Base-by-base conservation (phyloP, 1,140 invertebrate genomes). In the Drosophila murphyi region DNA sequence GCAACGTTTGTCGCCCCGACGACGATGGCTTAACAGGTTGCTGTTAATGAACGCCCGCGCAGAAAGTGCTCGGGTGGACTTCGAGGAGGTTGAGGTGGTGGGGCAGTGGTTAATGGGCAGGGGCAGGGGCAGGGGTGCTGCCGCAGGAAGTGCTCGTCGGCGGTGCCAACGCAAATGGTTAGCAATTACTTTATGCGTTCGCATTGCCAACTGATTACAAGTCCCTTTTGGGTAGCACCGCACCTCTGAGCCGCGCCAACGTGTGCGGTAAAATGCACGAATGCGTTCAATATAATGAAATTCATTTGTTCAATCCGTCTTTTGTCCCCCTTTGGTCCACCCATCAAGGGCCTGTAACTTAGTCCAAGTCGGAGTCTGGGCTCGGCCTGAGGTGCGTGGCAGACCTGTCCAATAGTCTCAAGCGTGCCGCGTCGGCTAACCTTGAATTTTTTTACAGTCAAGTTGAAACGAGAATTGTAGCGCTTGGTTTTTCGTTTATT, bases 281-380 rank as follows among this genome's bases (percentile, higher is more conserved):
- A 88, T 88, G 83, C 85, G 80, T 88, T 89, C 83, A 83, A 88
- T 88, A 88, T 88, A 88, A 88, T 88, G 83, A 88, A 88, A 88
- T 88, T 88, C 83, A 88, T 88, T 88, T 88, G 83, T 83, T 77
- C 72, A 54, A 70, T 78, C 64, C 69, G 61, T 69, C 73, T 70
- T 59, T 57, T 20, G 12, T 35, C 28, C 65, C 7, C 29, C 47
- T 20, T 20, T 20, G 20, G 20, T 20, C 39, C 48, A 43, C 47
- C 35, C 52, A 2, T 28, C 41, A 61, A 70, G 59, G 67, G 60
- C 48, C 41, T 60, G 35, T 31, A 59, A 59, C 43, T 35, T 35
- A 32, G 43, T 60, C 43, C 12, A 43, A 12, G 55, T 55, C 6
- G n/a, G 34, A 51, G 54, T 55, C 71, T 73, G 57, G 72, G 65